Evolutionary conservation across 30 jellyfish, hydroid and myxozoan genomes (phyloP).

Genomic region (Aurelia aurita complex sp. Pacific): DNA sequence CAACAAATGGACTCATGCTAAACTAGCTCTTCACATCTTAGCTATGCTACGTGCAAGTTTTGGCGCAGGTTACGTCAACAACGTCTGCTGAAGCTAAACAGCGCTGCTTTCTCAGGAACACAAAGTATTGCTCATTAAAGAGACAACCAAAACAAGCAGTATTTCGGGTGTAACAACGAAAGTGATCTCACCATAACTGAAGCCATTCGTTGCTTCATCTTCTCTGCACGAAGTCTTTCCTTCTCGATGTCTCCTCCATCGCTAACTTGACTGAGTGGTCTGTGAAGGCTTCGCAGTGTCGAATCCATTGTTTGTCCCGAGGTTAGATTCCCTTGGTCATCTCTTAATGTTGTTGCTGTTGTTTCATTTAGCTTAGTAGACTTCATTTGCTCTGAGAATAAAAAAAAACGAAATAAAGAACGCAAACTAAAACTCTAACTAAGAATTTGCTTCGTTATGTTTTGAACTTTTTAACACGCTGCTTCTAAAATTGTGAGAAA

Average conservation of each 20-base stretch:
- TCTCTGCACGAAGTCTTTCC: conserved; percentile 30
- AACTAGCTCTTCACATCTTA: no score
- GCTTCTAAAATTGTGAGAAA: no score
- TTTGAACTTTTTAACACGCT: neutral
- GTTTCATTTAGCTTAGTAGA: conserved; percentile 16
- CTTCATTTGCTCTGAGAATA: conserved; percentile 47
- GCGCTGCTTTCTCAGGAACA: no score
- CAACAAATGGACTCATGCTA: no score
- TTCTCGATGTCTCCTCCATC: conserved; percentile 5
- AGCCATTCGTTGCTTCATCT: conserved; percentile 16
- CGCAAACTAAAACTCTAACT: neutral
- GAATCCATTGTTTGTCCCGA: conserved; percentile 38
- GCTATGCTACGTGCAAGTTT: no score
- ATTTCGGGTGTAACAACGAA: neutral
- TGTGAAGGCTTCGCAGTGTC: conserved; percentile 8
- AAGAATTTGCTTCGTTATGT: neutral
- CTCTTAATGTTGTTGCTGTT: neutral
- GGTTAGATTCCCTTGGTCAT: neutral
- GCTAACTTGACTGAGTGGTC: conserved; percentile 5
- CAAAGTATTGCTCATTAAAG: no score
- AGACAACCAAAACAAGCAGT: no score
- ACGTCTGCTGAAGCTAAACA: no score
- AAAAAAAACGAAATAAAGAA: neutral
- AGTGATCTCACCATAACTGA: conserved; percentile 27
- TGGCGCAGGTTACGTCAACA: no score